A percentile compares a stretch with the other conserved stretches of the same genome.
Evolutionary conservation across 1,140 invertebrate genomes (phyloP).

Genomic region (Chrysoperla carnea): DNA sequence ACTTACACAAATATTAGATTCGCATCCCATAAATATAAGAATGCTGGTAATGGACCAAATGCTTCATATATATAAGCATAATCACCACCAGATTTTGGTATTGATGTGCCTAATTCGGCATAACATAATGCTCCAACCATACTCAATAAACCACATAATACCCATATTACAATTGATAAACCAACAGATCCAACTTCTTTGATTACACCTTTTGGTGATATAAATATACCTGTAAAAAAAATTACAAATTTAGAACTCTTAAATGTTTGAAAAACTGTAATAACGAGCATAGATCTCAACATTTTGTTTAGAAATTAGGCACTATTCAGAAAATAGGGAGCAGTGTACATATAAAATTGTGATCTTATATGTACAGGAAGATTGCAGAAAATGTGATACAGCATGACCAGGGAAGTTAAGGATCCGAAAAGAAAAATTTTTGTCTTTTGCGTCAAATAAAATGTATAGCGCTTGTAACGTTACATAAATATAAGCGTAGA

Average conservation of each 20-base stretch:
- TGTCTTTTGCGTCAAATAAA: no score
- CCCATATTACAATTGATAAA: constrained; percentile 76
- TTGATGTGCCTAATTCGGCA: constrained; percentile 75
- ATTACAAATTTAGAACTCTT: background rate
- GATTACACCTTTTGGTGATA: constrained; percentile 89
- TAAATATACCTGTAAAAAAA: constrained; percentile 55
- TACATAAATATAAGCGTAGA: no score
- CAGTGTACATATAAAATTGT: no score
- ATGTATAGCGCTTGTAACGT: no score
- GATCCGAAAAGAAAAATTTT: no score
- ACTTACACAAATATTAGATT: constrained; percentile 66
- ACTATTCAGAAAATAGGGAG: background rate
- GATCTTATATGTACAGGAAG: no score
- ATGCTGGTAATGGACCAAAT: constrained; percentile 83
- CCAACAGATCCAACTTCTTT: constrained; percentile 73
- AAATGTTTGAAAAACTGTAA: background rate
- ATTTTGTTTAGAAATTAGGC: background rate
- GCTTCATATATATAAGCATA: constrained; percentile 85
- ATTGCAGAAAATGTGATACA: no score
- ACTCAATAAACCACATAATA: constrained; percentile 66
- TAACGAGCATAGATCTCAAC: background rate
- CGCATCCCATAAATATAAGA: constrained; percentile 84
- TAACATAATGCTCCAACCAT: constrained; percentile 87
- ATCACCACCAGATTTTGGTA: constrained; percentile 79
- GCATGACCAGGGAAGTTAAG: no score